These are phyloP conservation scores for Luperina nickerlii DNA, from an alignment of 2,888 invertebrate genomes.

Conservation along the genomic window DNA sequence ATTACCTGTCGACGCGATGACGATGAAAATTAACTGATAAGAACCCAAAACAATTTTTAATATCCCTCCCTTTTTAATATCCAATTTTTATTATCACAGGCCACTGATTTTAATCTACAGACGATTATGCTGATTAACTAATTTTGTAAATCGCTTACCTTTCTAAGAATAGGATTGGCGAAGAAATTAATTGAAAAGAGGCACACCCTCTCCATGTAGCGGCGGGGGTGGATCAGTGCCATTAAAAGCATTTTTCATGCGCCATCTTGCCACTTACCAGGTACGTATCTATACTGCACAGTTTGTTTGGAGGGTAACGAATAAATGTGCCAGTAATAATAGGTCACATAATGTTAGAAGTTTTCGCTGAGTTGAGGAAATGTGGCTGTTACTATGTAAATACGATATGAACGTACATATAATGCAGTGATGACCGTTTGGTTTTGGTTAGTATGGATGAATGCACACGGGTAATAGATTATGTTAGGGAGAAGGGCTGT, in stretches of 20 bases:
- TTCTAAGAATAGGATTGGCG: slow-evolving; percentile 54
- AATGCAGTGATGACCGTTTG: neutral
- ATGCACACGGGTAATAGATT: slow-evolving; percentile 18
- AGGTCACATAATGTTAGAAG: slow-evolving; percentile 23
- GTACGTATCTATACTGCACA: slow-evolving; percentile 34
- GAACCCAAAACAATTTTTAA: slow-evolving; percentile 6
- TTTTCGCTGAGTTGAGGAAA: slow-evolving; percentile 15
- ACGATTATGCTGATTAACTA: slow-evolving; percentile 62
- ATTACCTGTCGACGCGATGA: neutral
- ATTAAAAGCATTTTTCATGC: slow-evolving; percentile 65
- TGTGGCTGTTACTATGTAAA: slow-evolving; percentile 26
- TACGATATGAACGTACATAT: slow-evolving; percentile 24
- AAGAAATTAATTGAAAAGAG: slow-evolving; percentile 61
- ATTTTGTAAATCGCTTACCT: slow-evolving; percentile 53
- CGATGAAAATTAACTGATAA: slow-evolving; percentile 23
- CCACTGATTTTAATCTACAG: slow-evolving; percentile 47
- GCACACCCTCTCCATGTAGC: slow-evolving; percentile 67
- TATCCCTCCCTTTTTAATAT: slow-evolving; percentile 22
- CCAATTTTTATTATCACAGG: no score
- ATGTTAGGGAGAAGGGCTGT: neutral
- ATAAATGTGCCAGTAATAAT: slow-evolving; percentile 25
- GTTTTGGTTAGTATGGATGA: neutral
- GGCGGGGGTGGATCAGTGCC: slow-evolving; percentile 46
- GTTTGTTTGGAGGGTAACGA: slow-evolving; percentile 16
- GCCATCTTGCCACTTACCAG: slow-evolving; percentile 48